A percentile compares a stretch with the other conserved stretches of the same genome.
Conservation (phyloP, 92 coral and sea anemone genomes). For the Phenganax marumi region DNA sequence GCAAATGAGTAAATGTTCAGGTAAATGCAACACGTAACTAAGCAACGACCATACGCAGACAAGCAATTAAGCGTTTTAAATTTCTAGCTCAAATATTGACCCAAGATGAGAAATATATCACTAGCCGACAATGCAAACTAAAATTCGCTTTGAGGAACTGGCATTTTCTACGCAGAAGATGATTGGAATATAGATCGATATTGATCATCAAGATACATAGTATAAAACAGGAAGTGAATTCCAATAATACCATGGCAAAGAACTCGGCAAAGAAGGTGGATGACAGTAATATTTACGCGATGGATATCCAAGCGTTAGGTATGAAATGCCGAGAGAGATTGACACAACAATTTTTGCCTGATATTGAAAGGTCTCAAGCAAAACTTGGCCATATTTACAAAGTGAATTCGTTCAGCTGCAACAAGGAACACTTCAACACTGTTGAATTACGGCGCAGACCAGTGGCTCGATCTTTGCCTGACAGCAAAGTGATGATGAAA, state of each 20-base stretch:
- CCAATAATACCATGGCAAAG: slow-evolving; percentile 1
- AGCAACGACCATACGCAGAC: slow-evolving; percentile 15
- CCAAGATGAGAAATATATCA: no score
- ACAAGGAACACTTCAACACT: slow-evolving; percentile 83
- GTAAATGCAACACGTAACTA: neutral
- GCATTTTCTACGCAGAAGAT: no score
- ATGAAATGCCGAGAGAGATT: slow-evolving; percentile 71
- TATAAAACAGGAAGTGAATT: neutral
- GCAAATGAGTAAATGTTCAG: no score
- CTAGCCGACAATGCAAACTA: no score
- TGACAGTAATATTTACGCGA: slow-evolving; percentile 70
- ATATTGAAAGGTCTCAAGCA: slow-evolving; percentile 71
- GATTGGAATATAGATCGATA: no score
- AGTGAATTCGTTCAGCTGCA: slow-evolving; percentile 71
- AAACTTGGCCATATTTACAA: slow-evolving; percentile 70
- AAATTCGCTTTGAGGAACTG: no score
- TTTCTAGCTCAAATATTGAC: slow-evolving; percentile 14
- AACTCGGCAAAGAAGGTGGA: slow-evolving; percentile 34
- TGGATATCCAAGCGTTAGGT: slow-evolving; percentile 72
- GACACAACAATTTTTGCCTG: slow-evolving; percentile 76
- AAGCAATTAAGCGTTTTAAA: slow-evolving; percentile 16
- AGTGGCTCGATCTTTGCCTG: slow-evolving; percentile 68
- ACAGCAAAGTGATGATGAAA: slow-evolving; percentile 69
- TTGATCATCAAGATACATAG: no score
- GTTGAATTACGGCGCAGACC: slow-evolving; percentile 86